These are phyloP conservation scores for Brachionus plicatilis DNA, from an alignment of 1,140 invertebrate genomes.

Conservation along the genomic window DNA sequence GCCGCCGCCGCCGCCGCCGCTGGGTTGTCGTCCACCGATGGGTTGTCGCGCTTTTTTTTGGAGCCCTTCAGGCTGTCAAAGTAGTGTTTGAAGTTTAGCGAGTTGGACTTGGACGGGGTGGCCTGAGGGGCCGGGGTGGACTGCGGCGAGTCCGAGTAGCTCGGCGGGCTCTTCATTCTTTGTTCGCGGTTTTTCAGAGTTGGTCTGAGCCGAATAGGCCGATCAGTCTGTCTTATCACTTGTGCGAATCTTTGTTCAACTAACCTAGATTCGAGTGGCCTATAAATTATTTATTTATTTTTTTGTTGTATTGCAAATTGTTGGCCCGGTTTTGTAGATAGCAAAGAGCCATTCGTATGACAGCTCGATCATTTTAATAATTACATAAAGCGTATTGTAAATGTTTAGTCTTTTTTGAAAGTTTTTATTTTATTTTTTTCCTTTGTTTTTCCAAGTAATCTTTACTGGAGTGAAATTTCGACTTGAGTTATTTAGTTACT, in stretches of 20 bases:
- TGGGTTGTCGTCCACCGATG: background rate
- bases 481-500: background rate
- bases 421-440: background rate
- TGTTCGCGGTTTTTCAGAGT: background rate
- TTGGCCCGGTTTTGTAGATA: background rate
- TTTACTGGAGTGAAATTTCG: too few relatives aligned
- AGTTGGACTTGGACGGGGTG: background rate
- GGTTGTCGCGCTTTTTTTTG: slow-evolving; percentile 7
- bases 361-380: background rate
- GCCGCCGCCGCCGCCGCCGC: background rate
- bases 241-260: background rate
- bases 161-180: slow-evolving; percentile 1
- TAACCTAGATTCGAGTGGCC: slow-evolving; percentile 19
- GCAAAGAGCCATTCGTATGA: background rate
- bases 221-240: slow-evolving; percentile 20
- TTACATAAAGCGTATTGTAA: background rate
- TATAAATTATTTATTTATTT: background rate
- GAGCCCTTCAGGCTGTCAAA: slow-evolving; percentile 13
- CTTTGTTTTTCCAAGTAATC: background rate
- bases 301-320: background rate
- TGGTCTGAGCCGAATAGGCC: background rate
- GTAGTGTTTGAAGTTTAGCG: background rate
- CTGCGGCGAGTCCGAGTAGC: background rate
- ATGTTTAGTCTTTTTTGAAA: background rate
- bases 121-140: background rate